phyloP scores from a whole-genome alignment of 92 coral and sea anemone genomes.

The Muricea muricata region DNA sequence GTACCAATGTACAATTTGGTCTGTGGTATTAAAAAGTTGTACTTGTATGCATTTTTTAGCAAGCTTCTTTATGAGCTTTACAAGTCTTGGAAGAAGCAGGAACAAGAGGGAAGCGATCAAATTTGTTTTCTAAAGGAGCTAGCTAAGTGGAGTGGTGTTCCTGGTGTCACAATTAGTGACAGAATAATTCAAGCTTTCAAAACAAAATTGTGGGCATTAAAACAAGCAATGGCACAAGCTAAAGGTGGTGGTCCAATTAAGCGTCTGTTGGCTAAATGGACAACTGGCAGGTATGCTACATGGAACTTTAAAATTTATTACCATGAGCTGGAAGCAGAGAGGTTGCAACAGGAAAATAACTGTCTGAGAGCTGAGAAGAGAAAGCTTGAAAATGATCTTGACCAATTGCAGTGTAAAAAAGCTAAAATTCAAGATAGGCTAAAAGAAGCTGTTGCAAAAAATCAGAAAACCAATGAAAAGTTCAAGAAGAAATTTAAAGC shows the following conservation, averaged over 20 bases:
- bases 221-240: constrained; percentile 27
- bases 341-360: neutral
- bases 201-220: neutral
- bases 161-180: neutral
- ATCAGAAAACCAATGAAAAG: neutral
- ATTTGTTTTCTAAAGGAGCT: neutral
- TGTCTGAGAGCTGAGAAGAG: neutral
- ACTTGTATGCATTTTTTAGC: neutral
- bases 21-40: neutral
- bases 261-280: neutral
- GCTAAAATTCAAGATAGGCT: constrained; percentile 44
- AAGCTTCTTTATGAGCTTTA: constrained; percentile 21
- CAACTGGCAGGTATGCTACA: constrained; percentile 33
- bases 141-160: neutral
- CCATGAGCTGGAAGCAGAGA: constrained; percentile 3
- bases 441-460: constrained; percentile 37
- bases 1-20: neutral
- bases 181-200: neutral
- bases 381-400: constrained; percentile 34
- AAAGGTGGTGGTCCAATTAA: constrained; percentile 10
- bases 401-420: constrained; percentile 14
- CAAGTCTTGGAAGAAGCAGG: neutral
- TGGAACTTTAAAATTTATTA: constrained; percentile 39
- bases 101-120: neutral
- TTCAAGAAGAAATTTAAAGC: constrained; percentile 32